Evolutionary conservation across 2,888 invertebrate species (phyloP), one percentile per base, ranked within the genome.

Genomic region (Andrena dorsata): DNA sequence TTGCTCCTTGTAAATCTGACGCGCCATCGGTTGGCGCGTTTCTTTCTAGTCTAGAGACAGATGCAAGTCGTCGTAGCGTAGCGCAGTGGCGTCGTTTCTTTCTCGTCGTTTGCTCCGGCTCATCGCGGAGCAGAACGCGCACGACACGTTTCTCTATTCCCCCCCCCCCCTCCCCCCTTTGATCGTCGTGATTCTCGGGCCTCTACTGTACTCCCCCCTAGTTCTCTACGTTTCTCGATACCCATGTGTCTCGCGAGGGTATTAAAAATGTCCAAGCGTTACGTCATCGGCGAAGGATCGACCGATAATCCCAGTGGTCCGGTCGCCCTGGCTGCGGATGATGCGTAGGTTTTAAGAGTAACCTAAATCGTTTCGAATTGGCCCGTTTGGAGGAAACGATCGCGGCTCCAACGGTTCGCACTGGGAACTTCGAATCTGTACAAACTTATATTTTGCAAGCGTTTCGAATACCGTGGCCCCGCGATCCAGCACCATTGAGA

Each of bases 1-100:
- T 51, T 60, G 61, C 13, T 53, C 60, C 66, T 56, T 47, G 53
- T 65, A 84, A 84, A 86, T 86, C 65, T 68, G 71, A 84, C 87
- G 90, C 82, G 86, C 70, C 80, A 28, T 13, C 71, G 60, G 73
- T 84, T 84, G 86, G 79, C 89, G 86, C 89, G 90, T 86, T 88
- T 90, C 90, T 90, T 92, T 93, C 93, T 93, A 93, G 92, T 93
- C 93, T 91, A 92, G 90, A 91, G 90, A 90, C 90, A 87, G 90
- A 90, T 86, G 86, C 87, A 88, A 90, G 89, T 87, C 87, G 89
- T 88, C 86, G 86, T 76, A 82, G 76, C 78, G 30, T 69, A 76
- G 65, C 64, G 70, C 76, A 81, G 68, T 76, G 81, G 79, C 78
- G 75, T 80, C 81, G 76, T 86, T 86, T 86, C 80, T 80, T 75